Base-by-base conservation (phyloP, 2,797 vertebrate genomes). In the Cossypha caffra region DNA sequence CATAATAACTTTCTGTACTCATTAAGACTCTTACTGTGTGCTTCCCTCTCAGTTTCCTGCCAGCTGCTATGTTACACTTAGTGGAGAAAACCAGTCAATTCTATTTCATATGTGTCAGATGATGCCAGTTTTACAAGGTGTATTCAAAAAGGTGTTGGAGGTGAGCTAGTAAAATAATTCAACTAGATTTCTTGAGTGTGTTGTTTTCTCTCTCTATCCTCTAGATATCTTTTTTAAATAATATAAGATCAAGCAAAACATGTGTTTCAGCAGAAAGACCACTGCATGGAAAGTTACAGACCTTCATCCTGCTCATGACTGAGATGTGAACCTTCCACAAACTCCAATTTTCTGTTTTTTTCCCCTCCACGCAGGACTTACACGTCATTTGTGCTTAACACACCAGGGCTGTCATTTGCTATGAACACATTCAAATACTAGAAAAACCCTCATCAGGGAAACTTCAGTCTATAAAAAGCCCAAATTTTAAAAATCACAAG, bases 391-490 rank as follows among this genome's bases (percentile, higher is more conserved):
- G 40, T 71, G 9, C 57, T 80, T 67, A 80, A 35, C 14, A 25
- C 7, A 47, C 9, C n/a, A 31, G n/a, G 47, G 8, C 16, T 88
- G 64, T 63, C 28, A 20, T 62, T 73, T 62, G 13, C 31, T 67
- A 8, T 21, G 24, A 40, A 45, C 17, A 7, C 45, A 29, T 31
- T 69, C n/a, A 81, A 90, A 42, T 13, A 31, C 28, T 10, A 55
- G 19, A 2, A 62, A 69, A 90, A 64, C 31, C 29, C 12, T 54
- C 43, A 33, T 37, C n/a, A 33, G 19, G 16, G 18, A 37, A 77
- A 62, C 10, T 10, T 19, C 31, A 38, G 13, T 45, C n/a, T 45
- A 5, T 13, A 48, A 62, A 61, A 51, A 0, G 1, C 3, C 9
- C 8, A 54, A 35, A 40, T 31, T 68, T 45, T 13, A 6, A 40